Conservation (phyloP, 2,113 vertebrate species). For the Odontophorus gujanensis region DNA sequence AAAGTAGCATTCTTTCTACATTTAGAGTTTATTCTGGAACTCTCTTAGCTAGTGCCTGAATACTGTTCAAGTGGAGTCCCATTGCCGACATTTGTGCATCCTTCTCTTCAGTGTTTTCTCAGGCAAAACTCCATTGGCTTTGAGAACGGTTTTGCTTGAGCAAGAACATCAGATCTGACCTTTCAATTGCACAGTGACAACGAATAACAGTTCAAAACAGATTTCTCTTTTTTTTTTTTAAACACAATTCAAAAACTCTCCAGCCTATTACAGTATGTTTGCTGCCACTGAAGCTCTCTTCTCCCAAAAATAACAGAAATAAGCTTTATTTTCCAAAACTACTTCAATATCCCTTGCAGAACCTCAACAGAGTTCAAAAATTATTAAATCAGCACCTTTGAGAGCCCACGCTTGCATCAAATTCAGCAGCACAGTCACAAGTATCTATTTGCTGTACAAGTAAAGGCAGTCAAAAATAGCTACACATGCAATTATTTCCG, state of each 20-base stretch:
- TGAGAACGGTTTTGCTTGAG: conserved; percentile 29
- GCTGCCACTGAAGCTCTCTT: conserved; percentile 17
- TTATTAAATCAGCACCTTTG: conserved; percentile 23
- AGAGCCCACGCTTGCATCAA: not conserved
- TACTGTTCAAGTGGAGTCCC: conserved; percentile 35
- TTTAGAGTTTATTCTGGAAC: conserved; percentile 42
- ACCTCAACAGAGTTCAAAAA: not conserved
- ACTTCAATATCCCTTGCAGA: conserved; percentile 3
- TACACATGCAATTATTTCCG: not conserved
- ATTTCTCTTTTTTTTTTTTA: not conserved
- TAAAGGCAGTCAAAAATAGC: not conserved
- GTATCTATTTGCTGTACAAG: not conserved
- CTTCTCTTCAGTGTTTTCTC: conserved; percentile 59
- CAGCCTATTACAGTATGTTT: conserved; percentile 1
- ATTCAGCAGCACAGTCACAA: not conserved
- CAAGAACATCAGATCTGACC: conserved; percentile 61
- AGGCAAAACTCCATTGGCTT: conserved; percentile 68
- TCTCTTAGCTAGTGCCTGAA: conserved; percentile 21
- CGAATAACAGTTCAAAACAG: conserved; percentile 58
- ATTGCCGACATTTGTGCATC: conserved; percentile 53
- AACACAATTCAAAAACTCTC: conserved; percentile 35
- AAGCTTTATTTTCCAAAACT: not conserved
- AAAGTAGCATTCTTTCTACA: not conserved
- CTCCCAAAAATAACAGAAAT: conserved; percentile 54
- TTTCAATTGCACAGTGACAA: conserved; percentile 62